phyloP scores from a whole-genome alignment of 2,888 invertebrate genomes.

The Fragum fragum region DNA sequence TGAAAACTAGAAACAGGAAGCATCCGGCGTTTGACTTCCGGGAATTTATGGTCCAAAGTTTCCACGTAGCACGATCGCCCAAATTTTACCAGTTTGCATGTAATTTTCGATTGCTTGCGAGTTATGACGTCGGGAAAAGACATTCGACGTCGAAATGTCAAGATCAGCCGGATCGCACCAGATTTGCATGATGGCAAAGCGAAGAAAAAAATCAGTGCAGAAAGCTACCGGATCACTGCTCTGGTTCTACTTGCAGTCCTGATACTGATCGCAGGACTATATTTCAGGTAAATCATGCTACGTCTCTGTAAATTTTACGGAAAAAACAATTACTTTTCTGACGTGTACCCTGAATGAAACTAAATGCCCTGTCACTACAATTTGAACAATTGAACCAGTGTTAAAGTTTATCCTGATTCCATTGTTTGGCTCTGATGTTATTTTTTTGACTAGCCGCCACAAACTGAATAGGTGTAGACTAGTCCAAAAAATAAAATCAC shows the following conservation, averaged over 20 bases:
- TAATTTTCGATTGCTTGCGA: background rate
- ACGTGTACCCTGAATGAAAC: too few species aligned
- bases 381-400: too few species aligned
- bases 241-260: constrained; percentile 21
- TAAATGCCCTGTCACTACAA: too few species aligned
- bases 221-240: constrained; percentile 25
- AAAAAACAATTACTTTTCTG: too few species aligned
- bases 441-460: too few species aligned
- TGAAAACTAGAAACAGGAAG: background rate
- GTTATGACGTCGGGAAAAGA: constrained; percentile 36
- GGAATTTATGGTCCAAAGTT: background rate
- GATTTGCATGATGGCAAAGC: constrained; percentile 41
- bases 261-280: constrained; percentile 29
- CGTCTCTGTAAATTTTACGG: too few species aligned
- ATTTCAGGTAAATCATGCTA: constrained; percentile 49
- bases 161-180: constrained; percentile 46
- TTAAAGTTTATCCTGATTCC: too few species aligned
- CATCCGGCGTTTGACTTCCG: constrained; percentile 5
- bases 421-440: too few species aligned
- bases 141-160: constrained; percentile 57
- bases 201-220: constrained; percentile 32
- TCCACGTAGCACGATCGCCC: constrained; percentile 13
- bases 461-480: too few species aligned
- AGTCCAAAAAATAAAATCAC: too few species aligned
- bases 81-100: background rate